These are phyloP conservation scores for Agrochola lychnidis DNA, from an alignment of 2,888 invertebrate genomes.

Conservation along the genomic window DNA sequence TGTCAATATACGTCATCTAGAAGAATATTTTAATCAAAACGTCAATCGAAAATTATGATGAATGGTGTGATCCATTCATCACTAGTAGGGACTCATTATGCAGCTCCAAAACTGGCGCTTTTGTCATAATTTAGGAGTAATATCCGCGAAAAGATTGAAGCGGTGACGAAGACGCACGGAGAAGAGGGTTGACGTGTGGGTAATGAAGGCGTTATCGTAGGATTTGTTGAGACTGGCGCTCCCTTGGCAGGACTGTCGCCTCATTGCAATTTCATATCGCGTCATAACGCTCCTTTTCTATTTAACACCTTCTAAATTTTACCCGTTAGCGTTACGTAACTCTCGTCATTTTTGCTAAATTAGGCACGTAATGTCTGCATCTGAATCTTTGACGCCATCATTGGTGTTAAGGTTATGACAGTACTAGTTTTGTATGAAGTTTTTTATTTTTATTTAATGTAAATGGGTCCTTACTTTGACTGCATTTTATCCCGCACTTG, in stretches of 20 bases:
- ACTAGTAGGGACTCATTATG: conserved; percentile 81
- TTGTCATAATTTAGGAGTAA: conserved; percentile 88
- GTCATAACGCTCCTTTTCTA: conserved; percentile 74
- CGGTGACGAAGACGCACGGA: conserved; percentile 82
- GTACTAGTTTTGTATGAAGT: background rate
- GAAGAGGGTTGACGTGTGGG: conserved; percentile 89
- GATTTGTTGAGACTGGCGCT: conserved; percentile 77
- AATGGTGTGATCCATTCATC: conserved; percentile 80
- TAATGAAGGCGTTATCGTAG: conserved; percentile 87
- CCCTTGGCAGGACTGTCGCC: conserved; percentile 61
- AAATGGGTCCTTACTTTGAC: background rate
- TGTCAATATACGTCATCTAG: conserved; percentile 36
- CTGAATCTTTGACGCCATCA: background rate
- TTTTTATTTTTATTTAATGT: background rate
- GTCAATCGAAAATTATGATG: conserved; percentile 74
- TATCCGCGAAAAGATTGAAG: conserved; percentile 89
- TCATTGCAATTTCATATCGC: conserved; percentile 80
- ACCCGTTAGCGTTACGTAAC: conserved; percentile 17
- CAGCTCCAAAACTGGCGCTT: conserved; percentile 80
- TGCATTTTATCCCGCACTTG: background rate
- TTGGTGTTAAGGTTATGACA: background rate
- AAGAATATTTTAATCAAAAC: conserved; percentile 69
- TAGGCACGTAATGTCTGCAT: conserved; percentile 3
- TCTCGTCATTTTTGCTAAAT: conserved; percentile 17
- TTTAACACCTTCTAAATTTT: conserved; percentile 66